Evolutionary conservation across 2,113 vertebrate genomes (phyloP).

Genomic region (Hassar affinis): DNA sequence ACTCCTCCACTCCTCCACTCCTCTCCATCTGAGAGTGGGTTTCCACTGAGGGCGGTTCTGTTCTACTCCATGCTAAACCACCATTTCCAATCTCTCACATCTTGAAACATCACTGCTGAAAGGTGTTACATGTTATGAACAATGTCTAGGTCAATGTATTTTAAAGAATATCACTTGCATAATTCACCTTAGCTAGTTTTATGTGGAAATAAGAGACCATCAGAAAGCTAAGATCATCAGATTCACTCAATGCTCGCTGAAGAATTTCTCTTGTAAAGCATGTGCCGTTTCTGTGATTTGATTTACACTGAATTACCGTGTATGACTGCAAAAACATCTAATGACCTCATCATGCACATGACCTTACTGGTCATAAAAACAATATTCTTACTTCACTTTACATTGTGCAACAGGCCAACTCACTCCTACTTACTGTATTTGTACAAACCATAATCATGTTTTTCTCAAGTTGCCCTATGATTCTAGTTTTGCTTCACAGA

Average conservation of each 20-base stretch:
- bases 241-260: constrained; percentile 17
- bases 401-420: no score
- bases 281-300: constrained; percentile 1
- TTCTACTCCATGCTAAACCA: not conserved
- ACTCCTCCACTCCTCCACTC: constrained; percentile 23
- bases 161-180: not conserved
- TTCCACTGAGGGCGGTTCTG: not conserved
- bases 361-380: not conserved
- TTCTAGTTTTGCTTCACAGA: not conserved
- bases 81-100: not conserved
- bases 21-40: constrained; percentile 37
- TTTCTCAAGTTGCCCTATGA: not conserved
- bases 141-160: not conserved
- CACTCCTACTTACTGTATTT: not conserved
- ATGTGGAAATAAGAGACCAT: constrained; percentile 18
- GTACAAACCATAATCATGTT: not conserved
- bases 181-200: constrained; percentile 1
- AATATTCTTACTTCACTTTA: not conserved
- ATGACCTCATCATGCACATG: not conserved
- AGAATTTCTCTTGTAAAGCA: constrained; percentile 26
- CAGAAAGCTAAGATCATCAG: not conserved
- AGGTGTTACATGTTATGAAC: not conserved
- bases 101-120: not conserved
- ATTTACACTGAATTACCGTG: constrained; percentile 1
- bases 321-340: constrained; percentile 8